Percentiles rank a stretch among this genome's conserved stretches.
These are phyloP conservation scores for Linepithema humile DNA, from an alignment of 1,140 invertebrate genomes.

Conservation along the genomic window DNA sequence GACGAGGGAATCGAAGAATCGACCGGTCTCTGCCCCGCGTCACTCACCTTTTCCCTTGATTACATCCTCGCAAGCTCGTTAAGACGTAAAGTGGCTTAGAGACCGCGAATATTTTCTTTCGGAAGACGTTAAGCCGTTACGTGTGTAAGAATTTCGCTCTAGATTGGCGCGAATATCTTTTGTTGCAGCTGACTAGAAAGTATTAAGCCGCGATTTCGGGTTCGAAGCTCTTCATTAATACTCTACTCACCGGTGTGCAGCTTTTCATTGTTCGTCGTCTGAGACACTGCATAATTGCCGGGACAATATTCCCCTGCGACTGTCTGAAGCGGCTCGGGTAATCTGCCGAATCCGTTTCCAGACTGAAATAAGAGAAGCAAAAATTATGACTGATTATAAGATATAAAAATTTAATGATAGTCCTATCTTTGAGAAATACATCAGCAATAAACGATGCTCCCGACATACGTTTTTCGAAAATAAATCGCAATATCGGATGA, in stretches of 20 bases:
- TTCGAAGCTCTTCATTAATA: not conserved
- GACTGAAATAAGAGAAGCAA: slow-evolving; percentile 66
- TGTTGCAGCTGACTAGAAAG: not conserved
- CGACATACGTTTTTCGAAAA: not conserved
- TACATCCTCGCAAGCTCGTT: slow-evolving; percentile 27
- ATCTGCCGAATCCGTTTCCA: slow-evolving; percentile 70
- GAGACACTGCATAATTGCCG: slow-evolving; percentile 59
- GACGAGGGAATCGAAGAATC: slow-evolving; percentile 37
- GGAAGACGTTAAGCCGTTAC: not conserved
- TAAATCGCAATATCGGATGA: not conserved
- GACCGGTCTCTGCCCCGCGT: slow-evolving; percentile 45
- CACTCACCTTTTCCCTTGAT: slow-evolving; percentile 57
- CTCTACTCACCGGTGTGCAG: slow-evolving; percentile 64
- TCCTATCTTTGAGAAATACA: not conserved
- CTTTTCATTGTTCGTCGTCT: slow-evolving; percentile 59
- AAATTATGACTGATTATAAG: not conserved
- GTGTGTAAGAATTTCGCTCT: not conserved
- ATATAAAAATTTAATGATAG: not conserved
- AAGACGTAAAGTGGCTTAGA: slow-evolving; percentile 11
- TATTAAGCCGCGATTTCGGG: not conserved
- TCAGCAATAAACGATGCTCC: too few relatives aligned
- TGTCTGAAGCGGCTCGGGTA: slow-evolving; percentile 67
- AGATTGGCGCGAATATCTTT: too few relatives aligned
- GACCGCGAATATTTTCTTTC: not conserved
- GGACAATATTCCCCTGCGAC: slow-evolving; percentile 60